Evolutionary conservation across 2,797 vertebrate species (phyloP).

Genomic region (Naso thynnoides): DNA sequence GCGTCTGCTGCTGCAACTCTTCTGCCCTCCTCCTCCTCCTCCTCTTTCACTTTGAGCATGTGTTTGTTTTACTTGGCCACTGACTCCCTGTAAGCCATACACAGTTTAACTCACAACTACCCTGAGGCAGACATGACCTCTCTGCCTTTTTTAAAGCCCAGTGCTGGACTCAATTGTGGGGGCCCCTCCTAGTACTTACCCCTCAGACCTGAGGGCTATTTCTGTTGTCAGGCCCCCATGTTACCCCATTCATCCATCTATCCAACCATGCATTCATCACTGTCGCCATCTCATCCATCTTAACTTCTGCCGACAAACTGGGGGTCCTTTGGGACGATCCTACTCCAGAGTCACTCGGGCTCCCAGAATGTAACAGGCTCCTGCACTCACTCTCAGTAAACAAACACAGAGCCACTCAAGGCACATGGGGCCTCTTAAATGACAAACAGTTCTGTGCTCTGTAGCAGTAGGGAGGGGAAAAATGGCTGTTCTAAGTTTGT

Average conservation of each 20-base stretch:
- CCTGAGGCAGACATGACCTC: constrained; percentile 83
- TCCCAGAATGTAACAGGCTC: constrained; percentile 77
- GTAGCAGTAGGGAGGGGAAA: constrained; percentile 36
- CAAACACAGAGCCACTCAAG: constrained; percentile 84
- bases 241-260: constrained; percentile 83
- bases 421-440: constrained; percentile 74
- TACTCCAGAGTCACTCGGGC: constrained; percentile 75
- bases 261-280: constrained; percentile 80
- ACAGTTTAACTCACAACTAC: constrained; percentile 83
- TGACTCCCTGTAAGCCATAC: constrained; percentile 80
- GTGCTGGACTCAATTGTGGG: constrained; percentile 52
- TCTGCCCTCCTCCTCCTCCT: constrained; percentile 47
- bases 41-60: constrained; percentile 68
- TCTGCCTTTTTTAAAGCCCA: constrained; percentile 73
- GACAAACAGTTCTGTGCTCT: constrained; percentile 76
- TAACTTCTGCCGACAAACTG: constrained; percentile 74
- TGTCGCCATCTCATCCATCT: constrained; percentile 84
- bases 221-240: constrained; percentile 80
- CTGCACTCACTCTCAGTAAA: constrained; percentile 83
- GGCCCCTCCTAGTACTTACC: constrained; percentile 61
- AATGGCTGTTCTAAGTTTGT: constrained; percentile 58
- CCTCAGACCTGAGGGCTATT: constrained; percentile 73
- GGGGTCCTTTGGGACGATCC: constrained; percentile 48
- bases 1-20: constrained; percentile 60
- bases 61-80: constrained; percentile 89